Evolutionary conservation across 2,113 vertebrate genomes (phyloP).

Genomic region (Forbesichthys agassizii): DNA sequence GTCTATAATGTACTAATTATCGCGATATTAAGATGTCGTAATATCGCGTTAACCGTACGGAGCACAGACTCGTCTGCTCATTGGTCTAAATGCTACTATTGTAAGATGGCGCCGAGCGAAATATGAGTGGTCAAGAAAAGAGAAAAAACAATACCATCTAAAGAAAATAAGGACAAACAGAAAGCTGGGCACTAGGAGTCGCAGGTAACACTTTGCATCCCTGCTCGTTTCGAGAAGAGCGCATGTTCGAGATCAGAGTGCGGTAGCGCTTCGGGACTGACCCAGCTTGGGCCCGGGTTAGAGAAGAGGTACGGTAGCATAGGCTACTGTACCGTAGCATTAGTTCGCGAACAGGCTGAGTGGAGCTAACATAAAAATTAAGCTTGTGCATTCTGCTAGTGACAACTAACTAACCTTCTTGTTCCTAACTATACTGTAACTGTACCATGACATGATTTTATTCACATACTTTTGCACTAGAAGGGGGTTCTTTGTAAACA

Average conservation of each 20-base stretch:
- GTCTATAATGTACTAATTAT: constrained; percentile 10
- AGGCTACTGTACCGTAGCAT: constrained; percentile 28
- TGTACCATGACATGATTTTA: neutral
- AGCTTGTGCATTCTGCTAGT: neutral
- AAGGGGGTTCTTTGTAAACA: constrained; percentile 33
- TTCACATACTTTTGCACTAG: neutral
- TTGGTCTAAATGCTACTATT: constrained; percentile 81
- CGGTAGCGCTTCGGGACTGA: constrained; percentile 24
- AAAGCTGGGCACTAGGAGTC: neutral
- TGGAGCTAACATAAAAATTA: constrained; percentile 22
- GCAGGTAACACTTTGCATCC: neutral
- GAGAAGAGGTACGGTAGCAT: constrained; percentile 59
- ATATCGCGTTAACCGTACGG: constrained; percentile 69
- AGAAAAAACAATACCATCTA: constrained; percentile 29
- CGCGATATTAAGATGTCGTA: constrained; percentile 61
- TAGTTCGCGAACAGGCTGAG: constrained; percentile 49
- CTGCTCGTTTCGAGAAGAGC: constrained; percentile 17
- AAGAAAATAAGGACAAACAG: constrained; percentile 22
- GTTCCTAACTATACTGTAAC: neutral
- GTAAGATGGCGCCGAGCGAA: constrained; percentile 93
- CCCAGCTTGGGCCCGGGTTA: constrained; percentile 38
- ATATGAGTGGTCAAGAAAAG: constrained; percentile 83
- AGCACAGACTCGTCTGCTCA: constrained; percentile 53
- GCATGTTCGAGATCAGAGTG: constrained; percentile 21
- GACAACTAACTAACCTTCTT: accelerated